Conservation (phyloP, 2,888 invertebrate genomes). For the Dryococelus australis region DNA sequence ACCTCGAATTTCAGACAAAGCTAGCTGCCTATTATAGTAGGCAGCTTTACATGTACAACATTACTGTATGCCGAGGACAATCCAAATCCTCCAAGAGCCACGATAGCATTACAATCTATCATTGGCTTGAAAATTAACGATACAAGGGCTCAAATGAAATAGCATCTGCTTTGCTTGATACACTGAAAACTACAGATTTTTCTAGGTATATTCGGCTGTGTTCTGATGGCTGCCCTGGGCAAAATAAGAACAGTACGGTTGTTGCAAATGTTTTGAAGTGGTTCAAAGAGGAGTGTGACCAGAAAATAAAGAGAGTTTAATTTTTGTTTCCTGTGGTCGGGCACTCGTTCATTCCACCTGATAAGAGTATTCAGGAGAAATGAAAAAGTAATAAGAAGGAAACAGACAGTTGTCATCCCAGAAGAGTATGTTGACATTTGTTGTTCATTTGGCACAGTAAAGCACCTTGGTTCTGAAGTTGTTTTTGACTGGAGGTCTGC, state of each 20-base stretch:
- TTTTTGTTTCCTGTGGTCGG: too few species aligned
- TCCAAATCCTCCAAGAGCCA: neutral
- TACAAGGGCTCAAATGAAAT: neutral
- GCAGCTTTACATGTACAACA: neutral
- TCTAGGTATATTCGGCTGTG: neutral
- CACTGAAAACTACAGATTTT: conserved; percentile 5
- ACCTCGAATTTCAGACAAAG: neutral
- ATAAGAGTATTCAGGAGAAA: too few species aligned
- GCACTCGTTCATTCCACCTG: too few species aligned
- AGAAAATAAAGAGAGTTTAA: too few species aligned
- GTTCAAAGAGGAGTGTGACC: neutral
- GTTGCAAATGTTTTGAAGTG: neutral
- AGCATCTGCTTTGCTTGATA: neutral
- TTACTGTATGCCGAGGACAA: neutral
- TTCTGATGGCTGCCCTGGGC: neutral
- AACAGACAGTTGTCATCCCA: too few species aligned
- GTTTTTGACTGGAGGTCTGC: too few species aligned
- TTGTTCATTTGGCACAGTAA: too few species aligned
- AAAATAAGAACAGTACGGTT: neutral
- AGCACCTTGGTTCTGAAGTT: too few species aligned
- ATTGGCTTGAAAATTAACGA: too few species aligned
- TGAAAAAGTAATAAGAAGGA: too few species aligned
- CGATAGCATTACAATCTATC: neutral
- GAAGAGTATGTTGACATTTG: too few species aligned
- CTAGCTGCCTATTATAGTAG: neutral